Conservation (phyloP, 2,888 invertebrate species). For the Belgica antarctica region DNA sequence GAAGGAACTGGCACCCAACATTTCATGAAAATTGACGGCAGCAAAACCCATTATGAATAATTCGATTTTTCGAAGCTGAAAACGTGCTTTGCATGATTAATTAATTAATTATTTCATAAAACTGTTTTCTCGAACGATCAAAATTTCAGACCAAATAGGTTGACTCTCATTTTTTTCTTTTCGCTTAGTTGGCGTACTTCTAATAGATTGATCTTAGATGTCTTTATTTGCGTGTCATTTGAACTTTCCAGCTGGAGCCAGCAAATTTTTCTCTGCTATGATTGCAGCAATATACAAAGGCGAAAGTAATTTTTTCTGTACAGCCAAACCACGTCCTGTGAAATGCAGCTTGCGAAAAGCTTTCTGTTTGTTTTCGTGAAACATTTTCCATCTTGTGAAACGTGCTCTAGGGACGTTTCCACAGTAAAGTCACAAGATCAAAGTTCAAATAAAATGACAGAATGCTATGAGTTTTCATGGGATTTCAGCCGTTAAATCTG, state of each 20-base stretch:
- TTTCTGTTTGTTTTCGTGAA: not conserved
- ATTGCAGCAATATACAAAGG: not conserved
- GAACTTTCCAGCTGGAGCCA: not conserved
- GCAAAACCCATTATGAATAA: not conserved
- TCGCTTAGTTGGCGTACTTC: not conserved
- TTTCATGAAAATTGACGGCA: no score
- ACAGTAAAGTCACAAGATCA: no score
- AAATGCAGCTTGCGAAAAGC: not conserved
- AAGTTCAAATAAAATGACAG: no score
- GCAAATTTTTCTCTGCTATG: not conserved
- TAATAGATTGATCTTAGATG: not conserved
- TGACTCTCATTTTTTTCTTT: not conserved
- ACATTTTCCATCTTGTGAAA: slow-evolving; percentile 5
- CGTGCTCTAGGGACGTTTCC: not conserved
- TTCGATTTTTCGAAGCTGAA: not conserved
- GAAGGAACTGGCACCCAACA: no score
- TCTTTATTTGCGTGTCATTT: not conserved
- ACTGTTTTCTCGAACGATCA: not conserved
- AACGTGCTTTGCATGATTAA: not conserved
- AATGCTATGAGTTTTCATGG: no score
- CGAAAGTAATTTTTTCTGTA: not conserved
- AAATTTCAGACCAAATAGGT: not conserved
- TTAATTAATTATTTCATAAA: not conserved
- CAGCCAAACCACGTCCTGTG: slow-evolving; percentile 3
- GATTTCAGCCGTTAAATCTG: no score